phyloP scores from a whole-genome alignment of 2,797 vertebrate genomes.

The Sebastes iracundus region DNA sequence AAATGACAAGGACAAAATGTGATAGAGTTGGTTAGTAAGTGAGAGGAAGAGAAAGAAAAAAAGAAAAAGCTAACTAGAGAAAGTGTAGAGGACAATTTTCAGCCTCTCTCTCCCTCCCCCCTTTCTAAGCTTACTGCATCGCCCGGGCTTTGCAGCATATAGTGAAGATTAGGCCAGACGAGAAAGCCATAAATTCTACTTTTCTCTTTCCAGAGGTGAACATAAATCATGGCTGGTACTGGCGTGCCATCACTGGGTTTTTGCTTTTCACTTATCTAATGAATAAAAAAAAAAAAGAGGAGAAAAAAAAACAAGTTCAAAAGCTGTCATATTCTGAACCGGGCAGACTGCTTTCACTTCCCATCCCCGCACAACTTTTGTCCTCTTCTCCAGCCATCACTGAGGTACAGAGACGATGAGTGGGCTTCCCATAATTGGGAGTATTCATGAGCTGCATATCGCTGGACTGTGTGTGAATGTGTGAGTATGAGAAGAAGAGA shows the following conservation, averaged over 20 bases:
- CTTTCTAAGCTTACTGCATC: constrained; percentile 66
- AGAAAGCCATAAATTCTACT: constrained; percentile 83
- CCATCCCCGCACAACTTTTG: constrained; percentile 46
- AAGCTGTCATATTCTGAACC: constrained; percentile 65
- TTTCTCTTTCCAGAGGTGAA: constrained; percentile 80
- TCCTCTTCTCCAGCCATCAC: constrained; percentile 49
- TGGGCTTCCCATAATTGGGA: constrained; percentile 61
- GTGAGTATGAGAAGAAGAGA: constrained; percentile 31
- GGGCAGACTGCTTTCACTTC: constrained; percentile 33
- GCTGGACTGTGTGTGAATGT: constrained; percentile 29
- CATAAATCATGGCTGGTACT: constrained; percentile 80
- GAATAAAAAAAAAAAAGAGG: constrained; percentile 65
- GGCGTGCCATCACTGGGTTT: constrained; percentile 75
- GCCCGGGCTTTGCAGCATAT: constrained; percentile 71
- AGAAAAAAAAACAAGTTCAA: constrained; percentile 75
- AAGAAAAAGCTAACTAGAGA: constrained; percentile 63
- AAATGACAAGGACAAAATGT: constrained; percentile 74
- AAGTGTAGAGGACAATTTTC: constrained; percentile 72
- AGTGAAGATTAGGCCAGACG: constrained; percentile 76
- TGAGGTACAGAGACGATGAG: constrained; percentile 47
- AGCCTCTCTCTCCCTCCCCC: constrained; percentile 44
- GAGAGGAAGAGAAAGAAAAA: constrained; percentile 54
- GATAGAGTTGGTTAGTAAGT: constrained; percentile 75
- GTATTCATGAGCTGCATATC: constrained; percentile 68
- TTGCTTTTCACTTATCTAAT: constrained; percentile 86